A percentile compares a stretch with the other conserved stretches of the same genome.
phyloP scores from a whole-genome alignment of 2,113 vertebrate species.

The Nannobrachium achirus region DNA sequence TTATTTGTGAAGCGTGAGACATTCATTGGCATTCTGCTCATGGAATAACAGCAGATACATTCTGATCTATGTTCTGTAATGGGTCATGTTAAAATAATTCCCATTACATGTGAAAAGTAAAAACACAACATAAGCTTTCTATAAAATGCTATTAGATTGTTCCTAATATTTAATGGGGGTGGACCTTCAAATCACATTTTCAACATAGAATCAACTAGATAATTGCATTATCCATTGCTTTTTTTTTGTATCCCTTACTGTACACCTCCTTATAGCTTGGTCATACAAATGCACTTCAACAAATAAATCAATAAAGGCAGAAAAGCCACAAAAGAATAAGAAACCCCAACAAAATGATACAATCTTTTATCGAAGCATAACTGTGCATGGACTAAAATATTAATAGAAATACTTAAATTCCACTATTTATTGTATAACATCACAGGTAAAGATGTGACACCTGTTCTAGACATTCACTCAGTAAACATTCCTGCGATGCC shows the following conservation, averaged over 20 bases:
- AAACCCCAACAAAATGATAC: too few relatives aligned
- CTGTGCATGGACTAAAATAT: too few relatives aligned
- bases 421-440: slow-evolving; percentile 12
- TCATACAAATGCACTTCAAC: too few relatives aligned
- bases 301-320: too few relatives aligned
- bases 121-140: background rate
- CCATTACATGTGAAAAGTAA: background rate
- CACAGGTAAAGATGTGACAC: slow-evolving; percentile 6
- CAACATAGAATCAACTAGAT: too few relatives aligned
- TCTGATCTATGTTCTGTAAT: background rate
- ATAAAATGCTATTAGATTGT: background rate
- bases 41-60: background rate
- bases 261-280: too few relatives aligned
- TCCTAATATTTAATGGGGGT: too few relatives aligned
- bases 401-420: background rate
- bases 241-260: too few relatives aligned
- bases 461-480: background rate
- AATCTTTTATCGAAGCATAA: too few relatives aligned
- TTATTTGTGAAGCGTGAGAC: slow-evolving; percentile 34
- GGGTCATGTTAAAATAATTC: background rate
- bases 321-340: background rate
- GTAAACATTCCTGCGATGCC: slow-evolving; percentile 15
- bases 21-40: slow-evolving; percentile 21
- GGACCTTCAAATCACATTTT: too few relatives aligned
- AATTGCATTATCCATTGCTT: too few relatives aligned